A percentile compares a stretch with the other conserved stretches of the same genome.
phyloP scores from a whole-genome alignment of 2,113 vertebrate genomes.

The Tragelaphus scriptus region DNA sequence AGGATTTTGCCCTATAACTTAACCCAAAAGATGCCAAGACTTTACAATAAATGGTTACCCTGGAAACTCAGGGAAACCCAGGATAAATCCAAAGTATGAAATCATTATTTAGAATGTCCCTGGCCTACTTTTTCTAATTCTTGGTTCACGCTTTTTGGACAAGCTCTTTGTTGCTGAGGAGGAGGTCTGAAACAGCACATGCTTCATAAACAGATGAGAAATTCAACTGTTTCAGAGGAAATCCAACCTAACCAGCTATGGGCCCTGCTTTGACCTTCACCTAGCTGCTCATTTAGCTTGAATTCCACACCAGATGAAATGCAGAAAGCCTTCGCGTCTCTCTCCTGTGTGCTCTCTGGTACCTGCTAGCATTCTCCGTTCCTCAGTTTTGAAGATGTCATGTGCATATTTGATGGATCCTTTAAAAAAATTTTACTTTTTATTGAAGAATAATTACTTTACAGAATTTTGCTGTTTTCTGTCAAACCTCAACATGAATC shows the following conservation, averaged over 20 bases:
- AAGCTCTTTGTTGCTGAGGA: conserved; percentile 38
- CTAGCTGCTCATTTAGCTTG: not conserved
- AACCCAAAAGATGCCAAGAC: conserved; percentile 68
- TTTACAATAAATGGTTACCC: conserved; percentile 62
- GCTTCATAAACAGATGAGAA: not conserved
- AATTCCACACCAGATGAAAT: not conserved
- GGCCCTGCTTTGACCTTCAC: not conserved
- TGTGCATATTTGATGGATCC: not conserved
- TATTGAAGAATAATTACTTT: not conserved
- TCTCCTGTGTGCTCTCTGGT: not conserved
- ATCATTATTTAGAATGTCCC: conserved; percentile 69
- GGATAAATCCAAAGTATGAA: conserved; percentile 64
- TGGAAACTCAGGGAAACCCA: conserved; percentile 65
- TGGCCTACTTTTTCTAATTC: conserved; percentile 53
- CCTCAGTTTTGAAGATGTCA: not conserved
- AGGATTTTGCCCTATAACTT: conserved; percentile 48
- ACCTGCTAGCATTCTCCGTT: not conserved
- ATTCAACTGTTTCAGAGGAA: not conserved
- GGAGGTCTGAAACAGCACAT: not conserved
- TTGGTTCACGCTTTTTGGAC: conserved; percentile 43
- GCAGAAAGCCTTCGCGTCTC: not conserved
- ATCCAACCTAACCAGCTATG: not conserved
- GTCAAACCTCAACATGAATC: not conserved
- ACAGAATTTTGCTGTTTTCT: not conserved
- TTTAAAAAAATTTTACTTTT: not conserved